Conservation (phyloP, 2,888 invertebrate species). For the Lasioglossum lativentre region DNA sequence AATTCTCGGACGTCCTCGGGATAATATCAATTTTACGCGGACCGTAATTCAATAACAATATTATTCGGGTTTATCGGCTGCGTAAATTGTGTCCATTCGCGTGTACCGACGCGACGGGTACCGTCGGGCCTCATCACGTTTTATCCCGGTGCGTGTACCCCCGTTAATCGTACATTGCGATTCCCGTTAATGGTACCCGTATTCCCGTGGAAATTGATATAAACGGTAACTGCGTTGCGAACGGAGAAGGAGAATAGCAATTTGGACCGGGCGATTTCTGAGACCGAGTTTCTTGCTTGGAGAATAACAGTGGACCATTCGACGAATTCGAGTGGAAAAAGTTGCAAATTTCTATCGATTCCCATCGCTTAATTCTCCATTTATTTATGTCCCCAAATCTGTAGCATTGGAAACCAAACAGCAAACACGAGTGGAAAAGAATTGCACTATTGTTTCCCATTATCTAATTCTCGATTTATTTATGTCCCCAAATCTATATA, state of each 20-base stretch:
- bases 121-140: not conserved
- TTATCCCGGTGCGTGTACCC: not conserved
- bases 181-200: not conserved
- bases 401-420: too few relatives aligned
- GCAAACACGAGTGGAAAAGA: too few relatives aligned
- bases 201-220: slow-evolving; percentile 8
- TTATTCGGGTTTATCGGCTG: slow-evolving; percentile 13
- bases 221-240: not conserved
- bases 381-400: too few relatives aligned
- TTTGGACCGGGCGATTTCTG: slow-evolving; percentile 19
- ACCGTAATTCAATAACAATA: slow-evolving; percentile 9
- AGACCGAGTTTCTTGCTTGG: not conserved
- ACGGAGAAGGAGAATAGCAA: not conserved
- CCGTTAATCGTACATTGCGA: slow-evolving; percentile 9
- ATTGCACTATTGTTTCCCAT: too few relatives aligned
- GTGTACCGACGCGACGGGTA: not conserved
- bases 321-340: not conserved
- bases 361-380: too few relatives aligned
- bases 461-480: too few relatives aligned
- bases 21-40: slow-evolving; percentile 9
- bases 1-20: not conserved
- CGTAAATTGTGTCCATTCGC: slow-evolving; percentile 3
- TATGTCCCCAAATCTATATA: too few relatives aligned
- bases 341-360: not conserved
- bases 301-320: not conserved